Evolutionary conservation across 2,797 vertebrate species (phyloP), one percentile per base, ranked within the genome.

Genomic region (Galagoides demidoff): DNA sequence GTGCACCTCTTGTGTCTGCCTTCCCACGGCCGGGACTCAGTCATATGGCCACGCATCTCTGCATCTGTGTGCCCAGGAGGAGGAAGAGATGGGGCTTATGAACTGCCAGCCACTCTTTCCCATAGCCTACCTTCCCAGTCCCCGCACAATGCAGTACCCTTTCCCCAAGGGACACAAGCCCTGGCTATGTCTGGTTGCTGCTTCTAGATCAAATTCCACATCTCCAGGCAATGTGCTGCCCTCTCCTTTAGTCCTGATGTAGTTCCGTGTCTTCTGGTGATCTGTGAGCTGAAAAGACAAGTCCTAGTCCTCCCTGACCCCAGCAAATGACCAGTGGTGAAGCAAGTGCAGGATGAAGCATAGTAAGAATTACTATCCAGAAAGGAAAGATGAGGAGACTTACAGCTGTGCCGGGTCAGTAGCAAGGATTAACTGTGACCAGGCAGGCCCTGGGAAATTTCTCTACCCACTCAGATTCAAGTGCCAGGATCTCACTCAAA

Each of bases 11-110:
- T 12, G 52, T 4, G 17, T 64, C 64, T 85, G 0, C 14, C 43
- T 70, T 71, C 29, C 14, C 13, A 0, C 6, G 63, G 8, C 39
- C 7, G 3, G 17, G 17, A 52, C 34, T 49, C 34, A 5, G 63
- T 13, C n/a, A 5, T 19, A 1, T 16, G 45, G 23, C 57, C 20
- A 64, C 19, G 0, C 0, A 0, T 12, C 6, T 5, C 45, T 11
- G 63, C 3, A 0, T 22, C 45, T 37, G 34, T 20, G 79, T 76
- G 13, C 27, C 43, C 2, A 3, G 68, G 31, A 70, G 55, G 31
- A 52, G 25, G 81, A 91, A 55, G 70, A 59, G 61, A n/a, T 43
- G 85, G 64, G 19, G 34, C 22, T 23, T 73, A 43, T 45, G 70
- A 31, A 23, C 2, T 14, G 31, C n/a, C 23, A 6, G 79, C 27